Conservation (phyloP, 30 jellyfish, hydroid and myxozoan genomes). For the Cassiopea andromeda region DNA sequence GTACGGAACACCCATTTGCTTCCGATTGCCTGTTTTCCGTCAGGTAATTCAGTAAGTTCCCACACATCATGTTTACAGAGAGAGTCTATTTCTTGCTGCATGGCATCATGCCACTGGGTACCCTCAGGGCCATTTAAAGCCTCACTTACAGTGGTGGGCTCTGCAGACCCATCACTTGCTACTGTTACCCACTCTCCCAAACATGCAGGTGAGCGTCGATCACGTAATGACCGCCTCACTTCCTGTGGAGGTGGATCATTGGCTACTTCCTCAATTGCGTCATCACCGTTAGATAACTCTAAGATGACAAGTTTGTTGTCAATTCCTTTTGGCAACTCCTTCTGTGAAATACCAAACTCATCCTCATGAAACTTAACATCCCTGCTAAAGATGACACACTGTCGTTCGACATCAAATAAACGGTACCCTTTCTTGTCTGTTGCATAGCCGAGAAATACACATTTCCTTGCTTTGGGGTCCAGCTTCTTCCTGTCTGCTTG, state of each 20-base stretch:
- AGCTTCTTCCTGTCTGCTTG: conserved; percentile 13
- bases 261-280: conserved; percentile 12
- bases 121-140: conserved; percentile 29
- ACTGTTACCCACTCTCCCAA: conserved; percentile 39
- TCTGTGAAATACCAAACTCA: neutral
- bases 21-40: conserved; percentile 28
- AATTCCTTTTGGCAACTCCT: neutral
- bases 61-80: conserved; percentile 28
- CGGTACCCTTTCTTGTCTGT: neutral
- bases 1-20: conserved; percentile 65
- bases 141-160: conserved; percentile 4
- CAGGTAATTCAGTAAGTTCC: conserved; percentile 53
- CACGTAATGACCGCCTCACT: neutral
- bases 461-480: conserved; percentile 8
- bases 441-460: neutral
- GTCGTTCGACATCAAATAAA: neutral
- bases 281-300: neutral
- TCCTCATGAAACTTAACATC: neutral
- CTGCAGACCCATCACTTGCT: conserved; percentile 4
- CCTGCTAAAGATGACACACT: neutral
- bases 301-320: neutral
- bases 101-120: conserved; percentile 42
- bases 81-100: conserved; percentile 39
- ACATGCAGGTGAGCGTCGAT: conserved; percentile 24
- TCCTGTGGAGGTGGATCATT: neutral